Evolutionary conservation across 2,888 invertebrate genomes (phyloP).

Genomic region (Coremacera marginata): DNA sequence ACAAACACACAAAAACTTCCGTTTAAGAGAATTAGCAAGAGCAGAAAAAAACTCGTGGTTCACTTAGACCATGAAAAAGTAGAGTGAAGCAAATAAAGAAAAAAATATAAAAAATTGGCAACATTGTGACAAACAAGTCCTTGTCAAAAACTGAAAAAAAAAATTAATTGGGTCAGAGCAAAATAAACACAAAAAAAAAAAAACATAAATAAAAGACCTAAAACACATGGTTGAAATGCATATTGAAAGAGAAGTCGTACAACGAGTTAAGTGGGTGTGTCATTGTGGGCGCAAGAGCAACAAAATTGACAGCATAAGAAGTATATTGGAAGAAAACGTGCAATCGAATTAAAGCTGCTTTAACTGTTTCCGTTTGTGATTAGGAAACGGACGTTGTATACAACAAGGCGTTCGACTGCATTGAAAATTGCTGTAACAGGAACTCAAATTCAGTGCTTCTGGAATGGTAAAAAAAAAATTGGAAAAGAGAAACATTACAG

Average conservation of each 20-base stretch:
- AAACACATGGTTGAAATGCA: neutral
- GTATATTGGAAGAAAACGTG: constrained; percentile 33
- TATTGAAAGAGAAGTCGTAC: neutral
- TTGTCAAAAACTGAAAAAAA: neutral
- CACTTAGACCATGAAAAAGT: neutral
- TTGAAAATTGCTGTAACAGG: neutral
- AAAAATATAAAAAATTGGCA: neutral
- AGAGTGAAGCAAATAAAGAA: constrained; percentile 2
- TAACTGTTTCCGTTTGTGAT: constrained; percentile 43
- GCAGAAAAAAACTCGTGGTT: neutral
- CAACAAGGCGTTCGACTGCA: neutral
- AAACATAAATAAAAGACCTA: neutral
- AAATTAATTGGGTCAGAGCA: neutral
- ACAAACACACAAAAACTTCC: constrained; percentile 15
- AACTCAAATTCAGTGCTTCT: no score
- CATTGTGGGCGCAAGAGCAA: neutral
- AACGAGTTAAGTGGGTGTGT: neutral
- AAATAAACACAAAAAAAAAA: neutral
- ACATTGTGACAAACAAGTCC: neutral
- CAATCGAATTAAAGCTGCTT: constrained; percentile 44
- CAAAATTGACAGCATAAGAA: neutral
- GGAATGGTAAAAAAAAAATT: no score
- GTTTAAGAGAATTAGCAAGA: constrained; percentile 33
- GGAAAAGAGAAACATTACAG: neutral
- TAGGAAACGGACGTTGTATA: constrained; percentile 8